These are phyloP conservation scores for Neopipo cinnamomea DNA, from an alignment of 2,113 vertebrate species.

Conservation along the genomic window DNA sequence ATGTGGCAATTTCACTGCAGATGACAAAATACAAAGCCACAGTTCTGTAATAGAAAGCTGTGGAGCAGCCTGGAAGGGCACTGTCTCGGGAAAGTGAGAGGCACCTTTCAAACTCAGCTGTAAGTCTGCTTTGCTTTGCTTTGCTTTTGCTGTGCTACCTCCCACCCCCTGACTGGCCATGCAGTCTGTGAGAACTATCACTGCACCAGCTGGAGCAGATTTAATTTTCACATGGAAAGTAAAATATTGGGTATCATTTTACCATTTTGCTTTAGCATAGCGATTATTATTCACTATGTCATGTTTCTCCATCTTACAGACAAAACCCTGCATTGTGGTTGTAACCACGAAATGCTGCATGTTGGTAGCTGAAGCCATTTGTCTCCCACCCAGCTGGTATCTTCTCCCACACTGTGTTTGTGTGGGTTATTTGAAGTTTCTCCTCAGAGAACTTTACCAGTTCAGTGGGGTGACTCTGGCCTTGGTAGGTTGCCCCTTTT, in stretches of 20 bases:
- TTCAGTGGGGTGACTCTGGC: not conserved
- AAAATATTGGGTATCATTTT: not conserved
- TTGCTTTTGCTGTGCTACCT: not conserved
- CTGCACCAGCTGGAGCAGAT: constrained; percentile 5
- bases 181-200: not conserved
- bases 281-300: not conserved
- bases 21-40: not conserved
- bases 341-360: not conserved
- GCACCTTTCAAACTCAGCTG: not conserved
- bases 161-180: not conserved
- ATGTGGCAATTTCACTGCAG: not conserved
- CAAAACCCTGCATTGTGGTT: not conserved
- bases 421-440: not conserved
- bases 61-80: not conserved
- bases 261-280: not conserved
- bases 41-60: not conserved
- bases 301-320: not conserved
- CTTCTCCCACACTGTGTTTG: not conserved
- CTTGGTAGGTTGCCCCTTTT: not conserved
- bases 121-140: not conserved
- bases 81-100: not conserved
- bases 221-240: not conserved
- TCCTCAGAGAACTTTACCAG: not conserved
- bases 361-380: not conserved
- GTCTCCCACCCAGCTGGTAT: not conserved